Conservation (phyloP, 1,140 invertebrate species). For the Drosophila sp. region DNA sequence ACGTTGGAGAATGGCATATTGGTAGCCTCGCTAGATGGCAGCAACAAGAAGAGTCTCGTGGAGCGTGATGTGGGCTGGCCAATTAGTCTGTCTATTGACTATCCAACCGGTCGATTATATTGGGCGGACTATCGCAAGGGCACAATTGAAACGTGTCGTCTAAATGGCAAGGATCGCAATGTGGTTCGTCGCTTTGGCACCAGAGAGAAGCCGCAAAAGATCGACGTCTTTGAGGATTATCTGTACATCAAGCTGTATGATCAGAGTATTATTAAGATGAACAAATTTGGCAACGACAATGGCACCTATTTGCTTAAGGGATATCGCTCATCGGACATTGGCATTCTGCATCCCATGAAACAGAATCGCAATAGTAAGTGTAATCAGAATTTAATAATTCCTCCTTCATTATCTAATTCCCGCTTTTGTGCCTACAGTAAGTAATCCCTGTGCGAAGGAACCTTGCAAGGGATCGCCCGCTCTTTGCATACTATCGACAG, state of each 20-base stretch:
- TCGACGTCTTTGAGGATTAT: conserved; percentile 91
- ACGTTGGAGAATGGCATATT: conserved; percentile 86
- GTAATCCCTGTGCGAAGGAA: conserved; percentile 84
- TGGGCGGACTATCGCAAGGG: conserved; percentile 90
- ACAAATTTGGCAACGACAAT: conserved; percentile 89
- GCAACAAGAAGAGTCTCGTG: conserved; percentile 86
- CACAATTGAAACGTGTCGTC: conserved; percentile 88
- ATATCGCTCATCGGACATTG: conserved; percentile 87
- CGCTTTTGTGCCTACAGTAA: conserved; percentile 52
- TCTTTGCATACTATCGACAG: conserved; percentile 86
- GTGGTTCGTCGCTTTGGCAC: conserved; percentile 86
- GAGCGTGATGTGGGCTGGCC: conserved; percentile 87
- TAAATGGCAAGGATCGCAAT: conserved; percentile 89
- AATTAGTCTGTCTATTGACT: conserved; percentile 89
- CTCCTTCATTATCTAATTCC: conserved; percentile 6
- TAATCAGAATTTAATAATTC: too few relatives aligned
- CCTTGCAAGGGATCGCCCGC: conserved; percentile 86
- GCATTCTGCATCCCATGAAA: conserved; percentile 89
- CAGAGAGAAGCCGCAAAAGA: conserved; percentile 87
- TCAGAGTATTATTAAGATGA: conserved; percentile 88
- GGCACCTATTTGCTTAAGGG: conserved; percentile 86
- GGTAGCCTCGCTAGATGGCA: conserved; percentile 89
- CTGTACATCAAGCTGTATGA: conserved; percentile 89
- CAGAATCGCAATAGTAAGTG: conserved; percentile 86
- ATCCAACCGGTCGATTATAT: conserved; percentile 88